phyloP scores from a whole-genome alignment of 2,888 invertebrate species.

The Pimpla rufipes region DNA sequence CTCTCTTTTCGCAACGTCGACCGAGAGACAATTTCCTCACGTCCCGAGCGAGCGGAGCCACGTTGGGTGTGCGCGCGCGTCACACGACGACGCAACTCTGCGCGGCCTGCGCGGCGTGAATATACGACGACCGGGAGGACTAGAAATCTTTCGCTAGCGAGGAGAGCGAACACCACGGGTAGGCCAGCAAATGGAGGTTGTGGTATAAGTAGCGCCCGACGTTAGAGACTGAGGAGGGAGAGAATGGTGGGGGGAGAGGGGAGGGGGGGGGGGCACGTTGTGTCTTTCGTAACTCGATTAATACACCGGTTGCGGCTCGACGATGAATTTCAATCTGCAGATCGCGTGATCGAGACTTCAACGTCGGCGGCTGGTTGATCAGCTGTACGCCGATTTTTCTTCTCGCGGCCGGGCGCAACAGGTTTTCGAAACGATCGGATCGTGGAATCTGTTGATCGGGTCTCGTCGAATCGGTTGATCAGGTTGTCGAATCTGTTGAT shows the following conservation, averaged over 20 bases:
- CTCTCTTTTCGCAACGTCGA: conserved; percentile 35
- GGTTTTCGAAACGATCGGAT: neutral
- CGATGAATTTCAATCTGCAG: conserved; percentile 15
- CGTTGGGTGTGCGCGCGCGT: neutral
- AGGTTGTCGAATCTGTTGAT: neutral
- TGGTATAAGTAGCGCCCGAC: conserved; percentile 22
- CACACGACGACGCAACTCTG: conserved; percentile 3
- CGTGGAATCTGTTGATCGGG: no score
- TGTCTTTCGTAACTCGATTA: conserved; percentile 46
- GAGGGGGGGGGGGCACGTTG: neutral
- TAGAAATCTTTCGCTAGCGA: conserved; percentile 54
- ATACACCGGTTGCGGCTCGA: conserved; percentile 12
- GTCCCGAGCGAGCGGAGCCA: neutral
- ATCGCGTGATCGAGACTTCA: neutral
- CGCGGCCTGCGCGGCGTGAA: conserved; percentile 26
- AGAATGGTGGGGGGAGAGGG: no score
- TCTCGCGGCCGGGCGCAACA: neutral
- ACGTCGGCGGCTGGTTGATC: neutral
- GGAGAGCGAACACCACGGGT: conserved; percentile 14
- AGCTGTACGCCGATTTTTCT: neutral
- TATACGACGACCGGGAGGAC: conserved; percentile 31
- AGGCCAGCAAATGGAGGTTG: conserved; percentile 5
- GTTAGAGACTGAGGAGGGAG: neutral
- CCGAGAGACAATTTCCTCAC: conserved; percentile 55
- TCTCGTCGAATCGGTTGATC: neutral